These are phyloP conservation scores for Phalacrocorax carbo DNA, from an alignment of 2,113 vertebrate genomes.

Conservation along the genomic window DNA sequence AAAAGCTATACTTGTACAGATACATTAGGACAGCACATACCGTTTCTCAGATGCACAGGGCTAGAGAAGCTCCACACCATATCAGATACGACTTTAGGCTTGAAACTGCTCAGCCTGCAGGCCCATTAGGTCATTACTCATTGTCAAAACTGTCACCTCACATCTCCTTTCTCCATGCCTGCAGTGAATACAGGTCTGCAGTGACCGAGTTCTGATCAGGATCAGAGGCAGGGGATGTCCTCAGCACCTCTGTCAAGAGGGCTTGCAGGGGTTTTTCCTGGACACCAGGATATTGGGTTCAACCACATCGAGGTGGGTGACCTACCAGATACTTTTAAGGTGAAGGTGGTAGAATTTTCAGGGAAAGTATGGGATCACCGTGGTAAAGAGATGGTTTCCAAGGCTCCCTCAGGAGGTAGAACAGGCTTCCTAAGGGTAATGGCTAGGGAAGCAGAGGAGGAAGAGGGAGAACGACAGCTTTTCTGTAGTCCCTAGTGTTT, in stretches of 20 bases:
- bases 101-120: not conserved
- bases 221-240: not conserved
- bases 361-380: not conserved
- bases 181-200: not conserved
- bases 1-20: not conserved
- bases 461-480: not conserved
- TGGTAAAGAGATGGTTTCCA: not conserved
- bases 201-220: not conserved
- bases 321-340: not conserved
- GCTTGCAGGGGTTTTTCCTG: not conserved
- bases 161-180: not conserved
- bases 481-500: not conserved
- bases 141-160: not conserved
- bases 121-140: not conserved
- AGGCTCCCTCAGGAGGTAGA: not conserved
- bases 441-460: not conserved
- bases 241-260: not conserved
- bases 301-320: not conserved
- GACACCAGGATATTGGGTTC: not conserved
- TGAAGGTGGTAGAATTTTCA: not conserved
- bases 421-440: not conserved
- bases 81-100: not conserved
- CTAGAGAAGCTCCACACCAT: not conserved
- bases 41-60: not conserved
- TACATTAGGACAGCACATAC: not conserved